These are phyloP conservation scores for Oncorhynchus mykiss DNA, from an alignment of 2,113 vertebrate genomes.

Conservation along the genomic window DNA sequence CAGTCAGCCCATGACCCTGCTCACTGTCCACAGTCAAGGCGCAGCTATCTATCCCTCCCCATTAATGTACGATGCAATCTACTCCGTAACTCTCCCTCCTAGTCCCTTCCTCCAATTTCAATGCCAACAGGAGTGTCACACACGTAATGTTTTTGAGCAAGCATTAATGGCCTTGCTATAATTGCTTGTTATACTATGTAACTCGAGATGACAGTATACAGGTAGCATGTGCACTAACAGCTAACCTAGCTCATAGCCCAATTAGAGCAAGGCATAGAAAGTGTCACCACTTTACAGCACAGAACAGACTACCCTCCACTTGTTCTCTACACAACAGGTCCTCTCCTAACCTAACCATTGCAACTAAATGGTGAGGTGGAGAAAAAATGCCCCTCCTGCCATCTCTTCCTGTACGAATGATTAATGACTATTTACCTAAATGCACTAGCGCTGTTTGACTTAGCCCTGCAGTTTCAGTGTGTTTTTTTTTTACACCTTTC, in stretches of 20 bases:
- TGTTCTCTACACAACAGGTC: too few species aligned
- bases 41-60: slow-evolving; percentile 29
- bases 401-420: slow-evolving; percentile 19
- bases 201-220: too few species aligned
- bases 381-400: neutral
- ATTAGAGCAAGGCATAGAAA: too few species aligned
- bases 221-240: too few species aligned
- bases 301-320: too few species aligned
- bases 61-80: slow-evolving; percentile 51
- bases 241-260: too few species aligned
- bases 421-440: slow-evolving; percentile 23
- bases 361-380: too few species aligned
- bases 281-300: too few species aligned
- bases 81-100: slow-evolving; percentile 51
- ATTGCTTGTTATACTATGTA: slow-evolving; percentile 2
- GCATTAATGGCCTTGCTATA: neutral
- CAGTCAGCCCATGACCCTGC: slow-evolving; percentile 39
- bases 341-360: too few species aligned
- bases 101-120: too few species aligned
- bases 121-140: neutral
- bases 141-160: neutral
- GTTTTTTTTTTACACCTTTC: slow-evolving; percentile 24
- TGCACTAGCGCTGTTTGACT: slow-evolving; percentile 16
- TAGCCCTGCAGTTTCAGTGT: neutral
- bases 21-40: slow-evolving; percentile 67